Evolutionary conservation across 2,888 invertebrate species (phyloP).

Genomic region (Macropis europaea): DNA sequence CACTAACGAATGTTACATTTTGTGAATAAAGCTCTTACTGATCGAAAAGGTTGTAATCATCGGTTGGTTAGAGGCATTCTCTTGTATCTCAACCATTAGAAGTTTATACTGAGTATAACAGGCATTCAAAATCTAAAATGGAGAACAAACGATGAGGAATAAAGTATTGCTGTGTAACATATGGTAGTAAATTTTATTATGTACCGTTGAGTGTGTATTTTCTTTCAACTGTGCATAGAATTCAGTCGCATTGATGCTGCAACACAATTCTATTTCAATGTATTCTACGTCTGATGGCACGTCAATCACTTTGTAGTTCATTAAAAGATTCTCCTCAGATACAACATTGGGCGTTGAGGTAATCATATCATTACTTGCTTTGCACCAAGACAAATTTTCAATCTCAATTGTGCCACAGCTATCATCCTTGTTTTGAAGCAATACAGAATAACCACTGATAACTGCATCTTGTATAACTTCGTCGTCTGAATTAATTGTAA

Average conservation of each 20-base stretch:
- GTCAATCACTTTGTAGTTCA: slow-evolving; percentile 25
- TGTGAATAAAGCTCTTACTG: slow-evolving; percentile 73
- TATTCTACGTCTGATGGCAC: slow-evolving; percentile 42
- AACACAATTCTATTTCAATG: slow-evolving; percentile 51
- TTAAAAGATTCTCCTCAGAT: slow-evolving; percentile 18
- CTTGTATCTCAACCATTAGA: slow-evolving; percentile 81
- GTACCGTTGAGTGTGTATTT: slow-evolving; percentile 44
- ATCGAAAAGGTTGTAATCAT: slow-evolving; percentile 79
- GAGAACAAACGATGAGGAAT: neutral
- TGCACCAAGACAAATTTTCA: slow-evolving; percentile 37
- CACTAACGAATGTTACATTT: too few species aligned
- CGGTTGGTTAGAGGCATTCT: slow-evolving; percentile 78
- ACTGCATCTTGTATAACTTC: slow-evolving; percentile 2
- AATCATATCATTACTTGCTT: neutral
- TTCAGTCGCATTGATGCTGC: neutral
- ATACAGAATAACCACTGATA: slow-evolving; percentile 21
- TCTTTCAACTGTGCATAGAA: slow-evolving; percentile 42
- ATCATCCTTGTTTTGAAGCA: neutral
- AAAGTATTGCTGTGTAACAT: too few species aligned
- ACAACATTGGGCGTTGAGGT: slow-evolving; percentile 24
- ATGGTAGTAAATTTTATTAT: neutral
- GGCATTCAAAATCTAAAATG: slow-evolving; percentile 24
- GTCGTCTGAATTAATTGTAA: neutral
- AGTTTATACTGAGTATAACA: slow-evolving; percentile 77
- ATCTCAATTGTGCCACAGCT: slow-evolving; percentile 9